phyloP scores from a whole-genome alignment of 2,888 invertebrate genomes.

The Athetis lepigone region DNA sequence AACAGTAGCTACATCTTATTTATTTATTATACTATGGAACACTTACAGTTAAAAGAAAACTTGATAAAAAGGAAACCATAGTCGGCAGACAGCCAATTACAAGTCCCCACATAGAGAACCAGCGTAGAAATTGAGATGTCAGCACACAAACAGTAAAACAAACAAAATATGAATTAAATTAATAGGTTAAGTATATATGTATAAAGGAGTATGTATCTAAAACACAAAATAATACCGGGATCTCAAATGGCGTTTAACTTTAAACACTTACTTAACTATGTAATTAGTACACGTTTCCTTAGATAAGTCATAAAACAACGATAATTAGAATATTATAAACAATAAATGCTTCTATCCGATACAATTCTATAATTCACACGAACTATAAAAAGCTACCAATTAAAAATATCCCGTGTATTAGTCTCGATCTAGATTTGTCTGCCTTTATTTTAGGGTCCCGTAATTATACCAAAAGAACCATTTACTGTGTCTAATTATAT shows the following conservation, averaged over 20 bases:
- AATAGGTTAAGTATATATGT: no score
- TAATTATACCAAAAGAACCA: conserved; percentile 33
- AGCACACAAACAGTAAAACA: no score
- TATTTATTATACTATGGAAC: no score
- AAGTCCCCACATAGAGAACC: no score
- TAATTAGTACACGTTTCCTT: conserved; percentile 21
- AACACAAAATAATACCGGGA: no score
- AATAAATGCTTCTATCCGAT: conserved; percentile 9
- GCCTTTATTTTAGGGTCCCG: conserved; percentile 39
- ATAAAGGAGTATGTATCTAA: no score
- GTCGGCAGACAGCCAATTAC: no score
- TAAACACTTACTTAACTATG: conserved; percentile 31
- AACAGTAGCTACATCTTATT: no score
- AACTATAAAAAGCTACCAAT: conserved; percentile 40
- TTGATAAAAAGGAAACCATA: no score
- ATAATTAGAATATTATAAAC: conserved; percentile 17
- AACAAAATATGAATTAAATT: no score
- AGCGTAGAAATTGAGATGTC: no score
- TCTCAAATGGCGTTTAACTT: conserved; percentile 13
- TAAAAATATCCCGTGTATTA: conserved; percentile 31
- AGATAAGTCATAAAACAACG: conserved; percentile 29
- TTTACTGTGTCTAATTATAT: conserved; percentile 25
- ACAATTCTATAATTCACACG: conserved; percentile 20
- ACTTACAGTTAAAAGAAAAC: no score
- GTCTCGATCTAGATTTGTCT: conserved; percentile 38